Evolutionary conservation across 2,797 vertebrate genomes (phyloP).

Genomic region (Neosilurus mollespiculum): DNA sequence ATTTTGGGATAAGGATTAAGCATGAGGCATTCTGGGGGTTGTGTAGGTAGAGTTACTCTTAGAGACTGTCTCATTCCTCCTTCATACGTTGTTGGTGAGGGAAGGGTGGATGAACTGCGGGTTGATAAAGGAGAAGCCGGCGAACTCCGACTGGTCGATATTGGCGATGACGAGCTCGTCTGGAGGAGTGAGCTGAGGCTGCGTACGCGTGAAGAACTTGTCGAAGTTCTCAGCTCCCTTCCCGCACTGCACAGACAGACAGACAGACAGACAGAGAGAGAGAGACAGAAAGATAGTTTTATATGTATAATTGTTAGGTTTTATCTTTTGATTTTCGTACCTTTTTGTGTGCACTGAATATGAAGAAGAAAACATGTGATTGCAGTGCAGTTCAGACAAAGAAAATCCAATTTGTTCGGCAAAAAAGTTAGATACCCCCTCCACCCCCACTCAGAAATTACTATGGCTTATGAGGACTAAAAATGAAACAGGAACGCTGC

Average conservation of each 20-base stretch:
- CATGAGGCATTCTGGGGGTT: neutral
- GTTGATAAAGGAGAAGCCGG: conserved; percentile 94
- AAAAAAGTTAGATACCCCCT: too few relatives aligned
- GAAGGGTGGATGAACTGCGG: conserved; percentile 86
- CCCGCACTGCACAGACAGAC: conserved; percentile 79
- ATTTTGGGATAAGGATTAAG: conserved; percentile 8
- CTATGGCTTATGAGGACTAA: too few relatives aligned
- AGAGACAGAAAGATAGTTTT: neutral
- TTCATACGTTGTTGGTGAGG: conserved; percentile 75
- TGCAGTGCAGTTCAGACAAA: too few relatives aligned
- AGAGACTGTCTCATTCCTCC: conserved; percentile 25
- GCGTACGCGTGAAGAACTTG: conserved; percentile 97
- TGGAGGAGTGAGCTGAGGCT: conserved; percentile 91
- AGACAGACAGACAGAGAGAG: conserved; percentile 18
- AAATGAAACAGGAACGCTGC: too few relatives aligned
- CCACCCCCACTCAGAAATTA: too few relatives aligned
- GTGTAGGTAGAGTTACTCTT: conserved; percentile 30
- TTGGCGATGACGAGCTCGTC: conserved; percentile 97
- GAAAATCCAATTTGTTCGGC: too few relatives aligned
- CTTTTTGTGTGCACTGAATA: too few relatives aligned
- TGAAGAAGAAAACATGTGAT: too few relatives aligned
- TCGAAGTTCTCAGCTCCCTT: conserved; percentile 98
- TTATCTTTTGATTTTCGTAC: too few relatives aligned
- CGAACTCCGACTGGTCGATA: conserved; percentile 96
- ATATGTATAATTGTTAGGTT: too few relatives aligned